A percentile compares a stretch with the other conserved stretches of the same genome.
phyloP scores from a whole-genome alignment of 2,888 invertebrate species.

The Biston stratarius region DNA sequence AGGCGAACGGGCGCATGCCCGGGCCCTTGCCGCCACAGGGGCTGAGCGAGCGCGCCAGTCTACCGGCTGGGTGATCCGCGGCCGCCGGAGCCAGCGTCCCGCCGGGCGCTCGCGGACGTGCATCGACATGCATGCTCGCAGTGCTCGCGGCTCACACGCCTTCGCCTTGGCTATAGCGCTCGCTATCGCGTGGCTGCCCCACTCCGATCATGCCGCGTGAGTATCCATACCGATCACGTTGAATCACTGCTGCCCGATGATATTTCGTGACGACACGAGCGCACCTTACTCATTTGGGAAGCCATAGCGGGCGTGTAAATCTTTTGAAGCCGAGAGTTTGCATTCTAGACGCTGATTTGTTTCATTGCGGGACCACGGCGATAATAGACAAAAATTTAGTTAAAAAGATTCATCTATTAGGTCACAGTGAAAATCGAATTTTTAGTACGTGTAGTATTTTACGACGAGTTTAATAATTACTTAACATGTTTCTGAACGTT shows the following conservation, averaged over 20 bases:
- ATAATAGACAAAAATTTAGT: constrained; percentile 47
- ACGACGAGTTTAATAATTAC: no score
- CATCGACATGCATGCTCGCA: constrained; percentile 71
- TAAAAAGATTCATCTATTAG: constrained; percentile 35
- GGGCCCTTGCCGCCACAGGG: constrained; percentile 58
- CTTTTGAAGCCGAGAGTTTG: constrained; percentile 56
- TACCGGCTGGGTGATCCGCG: constrained; percentile 75
- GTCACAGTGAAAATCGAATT: no score
- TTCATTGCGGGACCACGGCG: constrained; percentile 49
- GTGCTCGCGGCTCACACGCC: constrained; percentile 75
- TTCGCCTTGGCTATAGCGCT: constrained; percentile 73
- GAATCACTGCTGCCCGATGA: constrained; percentile 37
- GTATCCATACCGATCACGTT: constrained; percentile 54
- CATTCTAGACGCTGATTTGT: constrained; percentile 56
- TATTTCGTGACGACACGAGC: constrained; percentile 43
- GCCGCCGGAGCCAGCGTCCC: constrained; percentile 75
- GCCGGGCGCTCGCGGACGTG: constrained; percentile 63
- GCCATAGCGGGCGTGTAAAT: constrained; percentile 66
- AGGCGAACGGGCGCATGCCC: constrained; percentile 71
- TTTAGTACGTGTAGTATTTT: no score
- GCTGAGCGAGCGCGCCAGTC: constrained; percentile 64
- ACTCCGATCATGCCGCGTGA: constrained; percentile 76
- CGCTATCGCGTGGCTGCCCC: constrained; percentile 73
- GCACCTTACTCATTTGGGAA: constrained; percentile 54
- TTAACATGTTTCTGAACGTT: no score